These are phyloP conservation scores for Girardia tigrina DNA, from an alignment of 2,888 invertebrate genomes.

Conservation along the genomic window DNA sequence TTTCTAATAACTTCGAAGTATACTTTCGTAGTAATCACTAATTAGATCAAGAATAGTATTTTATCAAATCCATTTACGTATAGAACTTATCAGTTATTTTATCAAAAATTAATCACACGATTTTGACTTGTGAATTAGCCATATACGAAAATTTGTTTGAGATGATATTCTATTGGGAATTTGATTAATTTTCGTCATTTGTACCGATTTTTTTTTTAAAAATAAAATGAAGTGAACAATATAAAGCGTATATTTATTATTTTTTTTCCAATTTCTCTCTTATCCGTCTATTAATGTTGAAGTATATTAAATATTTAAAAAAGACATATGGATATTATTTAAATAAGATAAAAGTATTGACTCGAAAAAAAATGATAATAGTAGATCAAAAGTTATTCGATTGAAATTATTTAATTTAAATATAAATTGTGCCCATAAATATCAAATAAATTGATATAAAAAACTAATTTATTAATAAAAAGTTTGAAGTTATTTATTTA, in stretches of 20 bases:
- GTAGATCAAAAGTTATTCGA: too few relatives aligned
- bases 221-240: constrained; percentile 1
- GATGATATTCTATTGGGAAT: constrained; percentile 7
- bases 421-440: too few relatives aligned
- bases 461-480: neutral
- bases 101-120: constrained; percentile 23
- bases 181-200: constrained; percentile 16
- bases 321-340: neutral
- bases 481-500: neutral
- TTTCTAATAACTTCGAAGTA: too few relatives aligned
- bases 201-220: neutral
- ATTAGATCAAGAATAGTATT: neutral
- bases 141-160: neutral
- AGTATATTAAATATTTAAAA: neutral
- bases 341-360: neutral
- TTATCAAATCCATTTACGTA: constrained; percentile 23
- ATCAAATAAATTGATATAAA: too few relatives aligned
- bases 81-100: neutral
- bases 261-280: neutral
- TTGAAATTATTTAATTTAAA: too few relatives aligned
- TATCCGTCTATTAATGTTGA: neutral
- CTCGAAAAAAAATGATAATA: neutral
- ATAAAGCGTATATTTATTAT: neutral
- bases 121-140: constrained; percentile 13
- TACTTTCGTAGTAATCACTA: neutral